Conservation (phyloP, 2,888 invertebrate species). For the Ectemnius lituratus region DNA sequence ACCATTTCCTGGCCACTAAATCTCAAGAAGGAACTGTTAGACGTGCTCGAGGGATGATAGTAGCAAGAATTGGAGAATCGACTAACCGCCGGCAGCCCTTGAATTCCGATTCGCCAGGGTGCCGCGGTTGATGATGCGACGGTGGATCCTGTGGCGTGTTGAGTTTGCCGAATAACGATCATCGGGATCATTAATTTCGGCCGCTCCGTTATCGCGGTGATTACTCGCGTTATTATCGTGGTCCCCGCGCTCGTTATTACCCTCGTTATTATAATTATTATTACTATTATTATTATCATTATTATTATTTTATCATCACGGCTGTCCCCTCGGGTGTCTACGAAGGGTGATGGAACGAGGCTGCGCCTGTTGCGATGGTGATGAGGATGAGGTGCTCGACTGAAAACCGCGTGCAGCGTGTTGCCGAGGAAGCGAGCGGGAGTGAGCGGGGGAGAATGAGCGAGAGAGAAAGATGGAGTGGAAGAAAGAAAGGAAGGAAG, state of each 20-base stretch:
- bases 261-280: constrained; percentile 26
- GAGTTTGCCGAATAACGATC: constrained; percentile 1
- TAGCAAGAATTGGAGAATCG: too few species aligned
- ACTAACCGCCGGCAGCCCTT: too few species aligned
- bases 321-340: constrained; percentile 53
- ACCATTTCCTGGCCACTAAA: neutral
- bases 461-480: neutral
- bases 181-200: neutral
- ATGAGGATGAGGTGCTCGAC: constrained; percentile 47
- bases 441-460: constrained; percentile 6
- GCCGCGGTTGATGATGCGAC: too few species aligned
- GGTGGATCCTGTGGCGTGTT: neutral
- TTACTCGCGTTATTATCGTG: constrained; percentile 3
- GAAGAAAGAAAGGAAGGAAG: neutral
- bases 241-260: constrained; percentile 14
- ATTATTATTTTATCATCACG: constrained; percentile 67
- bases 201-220: neutral
- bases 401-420: constrained; percentile 20
- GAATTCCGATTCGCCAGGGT: too few species aligned
- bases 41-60: too few species aligned
- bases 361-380: constrained; percentile 51
- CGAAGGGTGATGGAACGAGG: constrained; percentile 46
- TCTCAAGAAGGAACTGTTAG: neutral
- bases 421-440: constrained; percentile 22
- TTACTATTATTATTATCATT: constrained; percentile 63